Evolutionary conservation across 2,888 invertebrate genomes (phyloP).

Genomic region (Graphium colonna): DNA sequence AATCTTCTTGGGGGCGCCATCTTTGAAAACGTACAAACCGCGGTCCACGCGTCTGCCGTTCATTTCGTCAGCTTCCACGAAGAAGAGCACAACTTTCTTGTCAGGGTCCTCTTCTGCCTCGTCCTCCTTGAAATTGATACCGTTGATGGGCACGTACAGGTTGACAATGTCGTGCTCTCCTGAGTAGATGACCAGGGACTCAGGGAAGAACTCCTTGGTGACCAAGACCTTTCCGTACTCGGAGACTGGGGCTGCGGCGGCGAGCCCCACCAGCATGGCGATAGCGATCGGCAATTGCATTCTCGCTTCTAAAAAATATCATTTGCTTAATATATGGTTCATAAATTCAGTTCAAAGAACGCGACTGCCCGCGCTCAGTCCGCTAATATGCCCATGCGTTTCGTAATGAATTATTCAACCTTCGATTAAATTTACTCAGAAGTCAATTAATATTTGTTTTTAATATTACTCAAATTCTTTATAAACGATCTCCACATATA

Average conservation of each 20-base stretch:
- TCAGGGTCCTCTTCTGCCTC: not conserved
- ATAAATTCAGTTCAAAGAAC: not conserved
- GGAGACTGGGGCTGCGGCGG: constrained; percentile 1
- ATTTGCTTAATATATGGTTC: not conserved
- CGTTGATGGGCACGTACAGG: constrained; percentile 31
- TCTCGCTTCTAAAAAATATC: not conserved
- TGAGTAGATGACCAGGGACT: constrained; percentile 25
- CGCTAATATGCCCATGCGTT: too few species aligned
- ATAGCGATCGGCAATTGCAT: constrained; percentile 1
- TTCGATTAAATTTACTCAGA: too few species aligned
- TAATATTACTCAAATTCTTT: too few species aligned
- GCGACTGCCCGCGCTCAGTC: too few species aligned
- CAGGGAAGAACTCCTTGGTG: constrained; percentile 20
- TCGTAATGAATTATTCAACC: too few species aligned
- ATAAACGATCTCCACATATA: too few species aligned
- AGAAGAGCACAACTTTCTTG: constrained; percentile 26
- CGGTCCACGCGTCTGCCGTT: constrained; percentile 22
- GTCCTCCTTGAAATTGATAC: constrained; percentile 27
- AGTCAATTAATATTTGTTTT: too few species aligned
- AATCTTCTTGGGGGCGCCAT: constrained; percentile 27
- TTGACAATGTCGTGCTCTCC: constrained; percentile 34
- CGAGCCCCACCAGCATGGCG: not conserved
- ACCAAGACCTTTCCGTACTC: constrained; percentile 17
- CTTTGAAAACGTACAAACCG: constrained; percentile 27
- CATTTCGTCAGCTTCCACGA: constrained; percentile 33